Conservation (phyloP, 2,888 invertebrate genomes). For the Nomada ferruginata region DNA sequence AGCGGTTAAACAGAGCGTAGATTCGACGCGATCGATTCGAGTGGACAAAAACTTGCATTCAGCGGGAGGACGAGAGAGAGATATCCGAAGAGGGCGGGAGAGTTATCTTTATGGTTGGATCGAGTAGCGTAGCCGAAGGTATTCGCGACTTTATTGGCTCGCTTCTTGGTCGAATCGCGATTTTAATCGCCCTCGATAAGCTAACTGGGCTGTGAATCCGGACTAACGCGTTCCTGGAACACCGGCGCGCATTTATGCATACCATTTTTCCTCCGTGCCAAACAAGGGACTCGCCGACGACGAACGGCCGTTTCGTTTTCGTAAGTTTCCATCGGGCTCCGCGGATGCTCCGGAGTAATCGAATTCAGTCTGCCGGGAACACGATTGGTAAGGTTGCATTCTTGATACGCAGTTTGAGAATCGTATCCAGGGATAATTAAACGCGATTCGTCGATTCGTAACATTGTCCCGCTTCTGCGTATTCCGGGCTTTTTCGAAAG, state of each 20-base stretch:
- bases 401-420: conserved; percentile 14
- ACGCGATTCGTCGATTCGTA: conserved; percentile 7
- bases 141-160: conserved; percentile 16
- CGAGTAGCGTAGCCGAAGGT: background rate
- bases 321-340: background rate
- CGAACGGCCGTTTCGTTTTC: background rate
- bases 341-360: conserved; percentile 8
- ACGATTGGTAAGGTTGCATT: conserved; percentile 11
- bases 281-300: background rate
- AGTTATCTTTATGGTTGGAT: conserved; percentile 33
- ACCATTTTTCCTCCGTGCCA: conserved; percentile 10
- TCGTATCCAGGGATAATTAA: background rate
- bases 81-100: background rate
- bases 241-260: conserved; percentile 11
- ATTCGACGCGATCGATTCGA: conserved; percentile 51
- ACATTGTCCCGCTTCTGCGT: too few relatives aligned
- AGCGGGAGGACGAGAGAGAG: background rate
- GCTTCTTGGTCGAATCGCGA: conserved; percentile 10
- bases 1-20: conserved; percentile 78
- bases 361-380: conserved; percentile 27
- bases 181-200: conserved; percentile 31
- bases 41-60: conserved; percentile 7
- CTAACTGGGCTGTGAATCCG: conserved; percentile 65
- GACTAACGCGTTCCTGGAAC: conserved; percentile 34
- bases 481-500: too few relatives aligned